phyloP scores from a whole-genome alignment of 30 jellyfish, hydroid and myxozoan species.

The Morbakka virulenta region DNA sequence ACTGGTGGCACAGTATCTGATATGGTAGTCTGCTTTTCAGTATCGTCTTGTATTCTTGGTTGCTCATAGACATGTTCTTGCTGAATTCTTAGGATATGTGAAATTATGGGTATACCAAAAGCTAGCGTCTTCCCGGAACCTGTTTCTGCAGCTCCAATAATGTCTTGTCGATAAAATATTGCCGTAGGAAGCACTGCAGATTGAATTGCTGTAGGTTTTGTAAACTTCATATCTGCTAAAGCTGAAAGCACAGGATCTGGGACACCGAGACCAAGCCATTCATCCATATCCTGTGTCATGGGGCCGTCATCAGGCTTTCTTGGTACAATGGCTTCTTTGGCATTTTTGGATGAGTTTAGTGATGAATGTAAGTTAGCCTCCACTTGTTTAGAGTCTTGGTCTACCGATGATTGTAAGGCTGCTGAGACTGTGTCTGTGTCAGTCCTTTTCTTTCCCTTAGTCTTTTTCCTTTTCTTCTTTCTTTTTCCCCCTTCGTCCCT shows the following conservation, averaged over 20 bases:
- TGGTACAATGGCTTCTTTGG: too few species aligned
- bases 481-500: not conserved
- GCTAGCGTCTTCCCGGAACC: constrained; percentile 98
- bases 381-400: too few species aligned
- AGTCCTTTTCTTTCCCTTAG: too few species aligned
- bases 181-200: constrained; percentile 73
- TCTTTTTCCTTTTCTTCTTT: not conserved
- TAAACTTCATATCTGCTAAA: constrained; percentile 59
- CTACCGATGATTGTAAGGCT: too few species aligned
- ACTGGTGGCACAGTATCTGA: not conserved
- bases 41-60: too few species aligned
- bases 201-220: constrained; percentile 88
- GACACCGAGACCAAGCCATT: constrained; percentile 83
- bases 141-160: constrained; percentile 98
- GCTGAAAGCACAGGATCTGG: constrained; percentile 74
- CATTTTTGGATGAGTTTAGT: too few species aligned
- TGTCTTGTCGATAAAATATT: constrained; percentile 63
- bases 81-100: constrained; percentile 59
- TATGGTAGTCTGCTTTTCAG: too few species aligned
- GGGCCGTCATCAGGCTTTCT: too few species aligned
- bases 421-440: too few species aligned
- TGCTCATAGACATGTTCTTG: too few species aligned
- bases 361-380: too few species aligned
- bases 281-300: constrained; percentile 64
- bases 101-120: constrained; percentile 77